A percentile compares a stretch with the other conserved stretches of the same genome.
phyloP scores from a whole-genome alignment of 2,113 vertebrate species.

The Gopherus flavomarginatus region DNA sequence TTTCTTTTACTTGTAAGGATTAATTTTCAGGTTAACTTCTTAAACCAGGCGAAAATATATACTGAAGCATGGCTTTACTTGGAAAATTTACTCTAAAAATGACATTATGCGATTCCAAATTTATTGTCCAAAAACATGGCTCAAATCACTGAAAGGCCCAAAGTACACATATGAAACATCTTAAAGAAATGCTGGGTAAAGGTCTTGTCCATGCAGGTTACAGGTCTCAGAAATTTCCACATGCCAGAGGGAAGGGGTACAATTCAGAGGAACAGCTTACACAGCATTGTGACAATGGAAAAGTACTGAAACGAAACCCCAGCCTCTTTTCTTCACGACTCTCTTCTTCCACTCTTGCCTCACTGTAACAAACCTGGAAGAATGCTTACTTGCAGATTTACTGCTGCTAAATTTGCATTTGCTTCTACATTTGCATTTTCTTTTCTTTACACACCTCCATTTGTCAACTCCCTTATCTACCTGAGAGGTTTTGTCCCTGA shows the following conservation, averaged over 20 bases:
- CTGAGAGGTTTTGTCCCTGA: not conserved
- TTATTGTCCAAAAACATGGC: fast-evolving
- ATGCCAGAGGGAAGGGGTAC: not conserved
- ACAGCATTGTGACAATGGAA: not conserved
- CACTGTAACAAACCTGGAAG: not conserved
- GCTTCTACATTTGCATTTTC: not conserved
- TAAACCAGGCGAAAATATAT: not conserved
- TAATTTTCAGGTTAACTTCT: not conserved
- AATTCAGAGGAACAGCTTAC: not conserved
- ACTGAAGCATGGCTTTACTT: not conserved
- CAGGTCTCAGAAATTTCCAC: not conserved
- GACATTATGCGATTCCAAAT: not conserved
- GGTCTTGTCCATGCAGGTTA: not conserved
- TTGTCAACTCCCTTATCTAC: not conserved
- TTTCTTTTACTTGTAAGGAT: not conserved
- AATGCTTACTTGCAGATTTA: not conserved
- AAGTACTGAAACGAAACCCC: not conserved
- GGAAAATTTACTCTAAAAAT: not conserved
- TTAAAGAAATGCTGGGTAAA: not conserved
- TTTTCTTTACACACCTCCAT: not conserved
- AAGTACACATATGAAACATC: not conserved
- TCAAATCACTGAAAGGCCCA: not conserved
- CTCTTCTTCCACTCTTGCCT: not conserved
- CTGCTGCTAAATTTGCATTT: not conserved
- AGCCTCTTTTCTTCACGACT: not conserved